Evolutionary conservation across 2,113 vertebrate species (phyloP).

Genomic region (Parus major): DNA sequence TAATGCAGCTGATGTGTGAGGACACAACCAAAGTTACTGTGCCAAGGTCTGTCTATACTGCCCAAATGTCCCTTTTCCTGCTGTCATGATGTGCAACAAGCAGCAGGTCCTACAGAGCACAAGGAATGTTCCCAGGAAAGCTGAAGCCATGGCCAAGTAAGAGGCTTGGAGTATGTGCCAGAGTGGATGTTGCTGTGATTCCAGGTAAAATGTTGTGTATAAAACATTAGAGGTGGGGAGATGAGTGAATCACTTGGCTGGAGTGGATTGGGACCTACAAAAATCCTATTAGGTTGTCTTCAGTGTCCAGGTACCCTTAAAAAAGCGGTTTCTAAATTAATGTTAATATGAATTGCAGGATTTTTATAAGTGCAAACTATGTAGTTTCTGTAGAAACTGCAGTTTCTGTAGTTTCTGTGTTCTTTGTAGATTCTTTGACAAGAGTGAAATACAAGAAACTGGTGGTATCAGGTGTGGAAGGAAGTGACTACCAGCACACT

Average conservation of each 20-base stretch:
- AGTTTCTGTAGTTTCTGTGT: not conserved
- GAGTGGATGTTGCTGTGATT: not conserved
- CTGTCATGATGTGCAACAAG: not conserved
- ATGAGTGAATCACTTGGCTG: not conserved
- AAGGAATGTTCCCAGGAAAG: not conserved
- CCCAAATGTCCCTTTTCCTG: not conserved
- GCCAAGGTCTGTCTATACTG: not conserved
- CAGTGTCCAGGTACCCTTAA: not conserved
- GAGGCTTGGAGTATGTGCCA: not conserved
- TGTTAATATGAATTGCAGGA: not conserved
- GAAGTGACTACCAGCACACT: not conserved
- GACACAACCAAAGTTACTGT: not conserved
- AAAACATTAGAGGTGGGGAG: not conserved
- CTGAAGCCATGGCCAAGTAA: not conserved
- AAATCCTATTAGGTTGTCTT: not conserved
- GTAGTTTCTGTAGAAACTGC: not conserved
- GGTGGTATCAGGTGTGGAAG: not conserved
- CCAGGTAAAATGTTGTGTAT: not conserved
- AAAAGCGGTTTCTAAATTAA: not conserved
- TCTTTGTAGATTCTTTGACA: not conserved
- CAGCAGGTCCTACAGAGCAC: not conserved
- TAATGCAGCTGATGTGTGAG: not conserved
- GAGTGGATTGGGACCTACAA: not conserved
- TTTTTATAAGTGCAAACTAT: not conserved
- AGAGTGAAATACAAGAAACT: not conserved